Evolutionary conservation across 2,113 vertebrate species (phyloP).

Genomic region (Balaeniceps rex): DNA sequence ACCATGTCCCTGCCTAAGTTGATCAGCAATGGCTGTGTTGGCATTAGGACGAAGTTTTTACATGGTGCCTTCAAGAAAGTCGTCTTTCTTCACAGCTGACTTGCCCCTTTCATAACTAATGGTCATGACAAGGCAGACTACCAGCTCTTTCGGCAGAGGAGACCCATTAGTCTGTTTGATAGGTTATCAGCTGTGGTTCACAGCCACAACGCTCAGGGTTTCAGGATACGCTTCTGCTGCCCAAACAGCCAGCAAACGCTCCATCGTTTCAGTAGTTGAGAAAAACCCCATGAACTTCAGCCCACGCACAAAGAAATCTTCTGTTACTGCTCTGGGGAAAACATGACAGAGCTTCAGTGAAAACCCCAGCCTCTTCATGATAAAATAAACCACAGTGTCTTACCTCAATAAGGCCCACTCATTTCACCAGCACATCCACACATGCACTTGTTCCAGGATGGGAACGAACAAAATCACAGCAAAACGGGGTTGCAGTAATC

Average conservation of each 20-base stretch:
- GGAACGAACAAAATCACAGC: slow-evolving; percentile 3
- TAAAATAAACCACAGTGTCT: neutral
- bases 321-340: neutral
- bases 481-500: neutral
- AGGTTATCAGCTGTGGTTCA: neutral
- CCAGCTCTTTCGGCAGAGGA: neutral
- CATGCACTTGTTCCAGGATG: neutral
- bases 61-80: neutral
- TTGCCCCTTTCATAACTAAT: neutral
- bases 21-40: neutral
- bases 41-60: neutral
- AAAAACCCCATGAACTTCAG: neutral
- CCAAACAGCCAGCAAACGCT: neutral
- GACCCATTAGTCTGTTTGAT: neutral
- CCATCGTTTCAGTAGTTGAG: neutral
- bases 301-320: neutral
- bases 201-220: neutral
- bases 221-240: neutral
- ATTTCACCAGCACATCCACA: neutral
- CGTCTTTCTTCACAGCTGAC: neutral
- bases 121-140: neutral
- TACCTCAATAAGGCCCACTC: neutral
- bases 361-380: neutral
- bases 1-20: neutral
- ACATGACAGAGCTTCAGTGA: neutral